These are phyloP conservation scores for Clanis bilineata DNA, from an alignment of 2,888 invertebrate species.

Conservation along the genomic window DNA sequence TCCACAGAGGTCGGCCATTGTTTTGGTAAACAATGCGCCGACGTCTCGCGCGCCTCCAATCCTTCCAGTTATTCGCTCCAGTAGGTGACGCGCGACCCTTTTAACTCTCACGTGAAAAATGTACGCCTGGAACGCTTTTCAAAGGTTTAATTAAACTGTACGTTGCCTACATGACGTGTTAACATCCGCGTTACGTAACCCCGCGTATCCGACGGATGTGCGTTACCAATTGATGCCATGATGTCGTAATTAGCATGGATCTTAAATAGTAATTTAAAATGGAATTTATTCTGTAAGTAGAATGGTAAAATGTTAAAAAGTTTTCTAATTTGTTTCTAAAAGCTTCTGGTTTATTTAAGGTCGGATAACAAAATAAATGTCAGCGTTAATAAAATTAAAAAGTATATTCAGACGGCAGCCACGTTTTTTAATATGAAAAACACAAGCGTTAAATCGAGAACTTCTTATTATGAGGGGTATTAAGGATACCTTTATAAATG, in stretches of 20 bases:
- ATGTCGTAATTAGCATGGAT: not conserved
- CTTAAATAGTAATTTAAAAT: not conserved
- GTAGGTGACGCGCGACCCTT: conserved; percentile 67
- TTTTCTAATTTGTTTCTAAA: no score
- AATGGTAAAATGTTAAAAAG: no score
- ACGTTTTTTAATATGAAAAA: not conserved
- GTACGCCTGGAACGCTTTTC: conserved; percentile 37
- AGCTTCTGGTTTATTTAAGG: not conserved
- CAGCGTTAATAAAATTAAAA: not conserved
- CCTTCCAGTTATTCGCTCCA: conserved; percentile 69
- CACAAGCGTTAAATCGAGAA: not conserved
- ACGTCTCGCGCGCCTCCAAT: conserved; percentile 64
- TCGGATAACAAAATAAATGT: not conserved
- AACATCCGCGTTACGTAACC: conserved; percentile 28
- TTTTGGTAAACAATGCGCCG: conserved; percentile 77
- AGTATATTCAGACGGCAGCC: not conserved
- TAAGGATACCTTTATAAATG: conserved; percentile 7
- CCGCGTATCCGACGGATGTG: conserved; percentile 19
- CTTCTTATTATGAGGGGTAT: not conserved
- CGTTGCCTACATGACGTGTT: conserved; percentile 22
- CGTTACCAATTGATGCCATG: not conserved
- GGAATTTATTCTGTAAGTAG: not conserved
- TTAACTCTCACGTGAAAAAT: conserved; percentile 60
- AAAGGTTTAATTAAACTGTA: conserved; percentile 43
- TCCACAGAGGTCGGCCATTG: conserved; percentile 77